Evolutionary conservation across 2,797 vertebrate genomes (phyloP).

Genomic region (Onychomys arenicola): DNA sequence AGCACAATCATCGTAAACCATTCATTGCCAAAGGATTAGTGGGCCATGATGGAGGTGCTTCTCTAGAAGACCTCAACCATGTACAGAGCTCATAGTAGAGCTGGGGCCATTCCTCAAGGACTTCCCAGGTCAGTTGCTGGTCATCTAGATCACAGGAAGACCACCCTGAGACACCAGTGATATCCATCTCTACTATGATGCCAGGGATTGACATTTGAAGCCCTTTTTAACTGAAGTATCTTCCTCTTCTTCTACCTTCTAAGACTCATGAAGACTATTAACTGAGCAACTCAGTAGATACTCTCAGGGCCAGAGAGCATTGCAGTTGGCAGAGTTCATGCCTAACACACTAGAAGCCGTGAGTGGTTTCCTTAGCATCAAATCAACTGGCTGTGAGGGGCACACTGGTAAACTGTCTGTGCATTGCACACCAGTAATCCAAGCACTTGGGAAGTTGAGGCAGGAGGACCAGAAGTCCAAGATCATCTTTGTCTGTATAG

Average conservation of each 20-base stretch:
- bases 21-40: rapidly evolving
- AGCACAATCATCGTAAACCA: rapidly evolving
- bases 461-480: neutral
- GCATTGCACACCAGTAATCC: neutral
- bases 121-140: no score
- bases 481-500: no score
- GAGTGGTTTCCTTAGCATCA: neutral
- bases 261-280: neutral
- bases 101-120: rapidly evolving
- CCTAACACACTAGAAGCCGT: neutral
- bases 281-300: neutral
- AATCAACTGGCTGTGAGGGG: neutral
- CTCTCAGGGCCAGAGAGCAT: neutral
- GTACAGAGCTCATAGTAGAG: rapidly evolving
- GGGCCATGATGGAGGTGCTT: rapidly evolving
- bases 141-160: neutral
- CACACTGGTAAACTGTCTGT: no score
- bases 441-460: neutral
- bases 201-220: neutral
- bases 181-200: neutral
- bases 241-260: neutral
- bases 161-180: rapidly evolving
- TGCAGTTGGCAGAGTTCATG: neutral
- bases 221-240: neutral
- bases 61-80: no score